These are phyloP conservation scores for Unio delphinus DNA, from an alignment of 2,888 invertebrate genomes.

Conservation along the genomic window DNA sequence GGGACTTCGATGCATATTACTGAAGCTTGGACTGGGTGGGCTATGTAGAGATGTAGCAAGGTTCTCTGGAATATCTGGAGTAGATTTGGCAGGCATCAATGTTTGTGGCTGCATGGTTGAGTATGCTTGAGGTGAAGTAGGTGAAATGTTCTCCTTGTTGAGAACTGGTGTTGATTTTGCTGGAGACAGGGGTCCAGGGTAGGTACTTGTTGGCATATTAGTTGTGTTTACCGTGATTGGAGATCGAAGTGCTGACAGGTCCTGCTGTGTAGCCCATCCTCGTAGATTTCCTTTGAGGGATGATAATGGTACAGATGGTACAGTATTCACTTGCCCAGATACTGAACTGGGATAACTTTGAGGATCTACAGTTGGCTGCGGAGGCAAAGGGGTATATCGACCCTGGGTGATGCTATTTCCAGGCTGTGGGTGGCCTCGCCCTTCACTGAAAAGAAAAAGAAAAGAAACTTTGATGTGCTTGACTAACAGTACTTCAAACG, in stretches of 20 bases:
- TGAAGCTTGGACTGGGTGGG: constrained; percentile 25
- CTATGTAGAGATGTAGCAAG: constrained; percentile 18
- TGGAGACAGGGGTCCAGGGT: constrained; percentile 38
- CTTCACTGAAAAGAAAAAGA: constrained; percentile 33
- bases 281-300: constrained; percentile 24
- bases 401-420: constrained; percentile 5
- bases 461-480: neutral
- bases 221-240: constrained; percentile 34
- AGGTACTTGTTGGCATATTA: constrained; percentile 14
- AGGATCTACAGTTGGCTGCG: constrained; percentile 3
- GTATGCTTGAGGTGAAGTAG: constrained; percentile 10
- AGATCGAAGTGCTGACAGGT: constrained; percentile 25
- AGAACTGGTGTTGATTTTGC: constrained; percentile 56
- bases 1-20: constrained; percentile 17
- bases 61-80: constrained; percentile 36
- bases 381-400: neutral
- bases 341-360: constrained; percentile 2
- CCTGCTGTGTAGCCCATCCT: constrained; percentile 42
- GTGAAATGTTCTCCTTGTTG: constrained; percentile 26
- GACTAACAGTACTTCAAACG: neutral
- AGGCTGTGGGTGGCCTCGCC: constrained; percentile 19
- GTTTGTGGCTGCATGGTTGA: constrained; percentile 8
- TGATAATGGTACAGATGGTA: constrained; percentile 1
- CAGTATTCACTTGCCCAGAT: constrained; percentile 5
- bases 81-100: constrained; percentile 28